Conservation (phyloP, 2,888 invertebrate species). For the Cheilosia grossa region DNA sequence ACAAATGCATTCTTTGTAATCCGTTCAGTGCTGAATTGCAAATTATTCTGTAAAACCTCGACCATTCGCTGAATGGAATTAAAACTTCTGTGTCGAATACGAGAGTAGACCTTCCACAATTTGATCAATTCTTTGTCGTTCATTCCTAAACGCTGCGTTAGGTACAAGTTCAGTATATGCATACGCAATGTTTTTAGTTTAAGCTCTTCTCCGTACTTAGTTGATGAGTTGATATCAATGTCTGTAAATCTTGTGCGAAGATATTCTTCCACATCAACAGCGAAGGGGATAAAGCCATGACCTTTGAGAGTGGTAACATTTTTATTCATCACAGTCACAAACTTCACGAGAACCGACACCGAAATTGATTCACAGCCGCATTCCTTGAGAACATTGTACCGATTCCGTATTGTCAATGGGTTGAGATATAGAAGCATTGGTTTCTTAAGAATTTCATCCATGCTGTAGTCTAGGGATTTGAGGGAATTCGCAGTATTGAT, state of each 20-base stretch:
- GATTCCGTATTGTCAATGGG: slow-evolving; percentile 85
- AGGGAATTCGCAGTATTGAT: slow-evolving; percentile 77
- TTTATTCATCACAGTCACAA: slow-evolving; percentile 79
- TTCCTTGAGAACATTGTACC: slow-evolving; percentile 86
- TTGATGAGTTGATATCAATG: slow-evolving; percentile 71
- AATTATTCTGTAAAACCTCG: slow-evolving; percentile 84
- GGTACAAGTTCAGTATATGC: slow-evolving; percentile 80
- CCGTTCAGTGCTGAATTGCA: slow-evolving; percentile 84
- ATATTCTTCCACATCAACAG: slow-evolving; percentile 81
- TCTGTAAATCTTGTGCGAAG: slow-evolving; percentile 79
- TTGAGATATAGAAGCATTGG: slow-evolving; percentile 86
- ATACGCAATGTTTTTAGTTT: slow-evolving; percentile 79
- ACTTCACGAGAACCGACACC: slow-evolving; percentile 83
- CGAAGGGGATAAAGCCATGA: slow-evolving; percentile 80
- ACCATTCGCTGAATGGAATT: slow-evolving; percentile 85
- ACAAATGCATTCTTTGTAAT: slow-evolving; percentile 86
- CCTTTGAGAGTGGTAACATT: slow-evolving; percentile 82
- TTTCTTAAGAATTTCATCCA: slow-evolving; percentile 84
- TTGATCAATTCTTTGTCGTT: slow-evolving; percentile 80
- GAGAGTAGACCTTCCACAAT: slow-evolving; percentile 80
- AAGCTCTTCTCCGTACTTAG: slow-evolving; percentile 69
- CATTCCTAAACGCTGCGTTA: slow-evolving; percentile 82
- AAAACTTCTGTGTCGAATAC: slow-evolving; percentile 83
- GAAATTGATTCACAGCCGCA: slow-evolving; percentile 84
- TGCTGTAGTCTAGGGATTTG: slow-evolving; percentile 82